phyloP scores from a whole-genome alignment of 2,113 vertebrate species.

The Vimba vimba region DNA sequence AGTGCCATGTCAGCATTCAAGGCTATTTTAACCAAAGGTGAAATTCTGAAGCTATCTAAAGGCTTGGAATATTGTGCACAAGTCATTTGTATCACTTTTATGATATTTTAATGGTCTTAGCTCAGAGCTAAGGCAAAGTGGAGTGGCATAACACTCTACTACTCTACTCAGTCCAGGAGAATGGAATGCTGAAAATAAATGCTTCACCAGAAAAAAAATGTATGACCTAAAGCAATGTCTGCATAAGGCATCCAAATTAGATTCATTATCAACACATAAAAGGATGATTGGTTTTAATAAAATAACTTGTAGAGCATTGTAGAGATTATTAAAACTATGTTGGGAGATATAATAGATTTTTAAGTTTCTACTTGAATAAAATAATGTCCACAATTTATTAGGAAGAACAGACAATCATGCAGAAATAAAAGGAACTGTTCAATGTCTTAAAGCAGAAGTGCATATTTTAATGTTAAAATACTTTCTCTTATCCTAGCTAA shows the following conservation, averaged over 20 bases:
- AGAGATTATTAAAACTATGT: neutral
- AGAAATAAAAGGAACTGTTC: neutral
- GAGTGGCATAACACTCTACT: too few relatives aligned
- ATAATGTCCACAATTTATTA: too few relatives aligned
- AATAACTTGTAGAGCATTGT: neutral
- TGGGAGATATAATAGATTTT: neutral
- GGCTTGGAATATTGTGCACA: neutral
- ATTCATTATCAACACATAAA: slow-evolving; percentile 15
- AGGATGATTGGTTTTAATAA: slow-evolving; percentile 21
- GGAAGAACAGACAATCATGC: neutral
- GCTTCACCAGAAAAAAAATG: neutral
- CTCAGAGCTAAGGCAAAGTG: neutral
- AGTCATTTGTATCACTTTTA: slow-evolving; percentile 4
- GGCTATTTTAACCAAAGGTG: neutral
- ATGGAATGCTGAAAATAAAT: neutral
- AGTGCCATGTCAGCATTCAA: too few relatives aligned
- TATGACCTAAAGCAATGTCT: slow-evolving; percentile 21
- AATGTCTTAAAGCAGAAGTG: neutral
- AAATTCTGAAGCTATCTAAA: neutral
- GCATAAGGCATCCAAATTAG: slow-evolving; percentile 11
- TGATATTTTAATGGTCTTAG: neutral
- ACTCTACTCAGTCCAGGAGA: neutral
- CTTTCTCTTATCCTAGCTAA: neutral
- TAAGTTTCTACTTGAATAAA: too few relatives aligned
- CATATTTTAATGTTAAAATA: neutral